Evolutionary conservation across 2,797 vertebrate species (phyloP).

Genomic region (Chelmon rostratus): DNA sequence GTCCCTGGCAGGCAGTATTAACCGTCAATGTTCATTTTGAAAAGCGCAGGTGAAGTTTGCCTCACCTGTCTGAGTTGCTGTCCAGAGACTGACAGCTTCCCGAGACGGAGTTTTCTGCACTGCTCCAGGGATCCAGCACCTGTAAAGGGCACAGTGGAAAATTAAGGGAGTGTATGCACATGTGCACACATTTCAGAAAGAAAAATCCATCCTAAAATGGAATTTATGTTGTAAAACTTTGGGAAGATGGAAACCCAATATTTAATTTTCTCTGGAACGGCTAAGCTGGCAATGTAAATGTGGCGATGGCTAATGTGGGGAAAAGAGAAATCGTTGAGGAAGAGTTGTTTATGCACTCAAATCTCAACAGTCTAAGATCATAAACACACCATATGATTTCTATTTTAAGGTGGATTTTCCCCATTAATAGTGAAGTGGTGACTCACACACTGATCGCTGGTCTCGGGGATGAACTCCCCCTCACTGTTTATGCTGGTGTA

Average conservation of each 20-base stretch:
- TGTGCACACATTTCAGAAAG: slow-evolving; percentile 1
- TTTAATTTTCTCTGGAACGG: not conserved
- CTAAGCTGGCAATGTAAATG: not conserved
- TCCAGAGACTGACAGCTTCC: slow-evolving; percentile 98
- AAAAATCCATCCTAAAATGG: slow-evolving; percentile 5
- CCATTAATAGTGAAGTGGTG: slow-evolving; percentile 27
- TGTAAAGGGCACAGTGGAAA: slow-evolving; percentile 62
- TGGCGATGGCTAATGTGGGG: not conserved
- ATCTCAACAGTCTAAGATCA: not conserved
- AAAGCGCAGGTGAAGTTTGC: not conserved
- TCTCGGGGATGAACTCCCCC: slow-evolving; percentile 98
- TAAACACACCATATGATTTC: slow-evolving; percentile 15
- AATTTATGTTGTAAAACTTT: not conserved
- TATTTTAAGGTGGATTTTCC: slow-evolving; percentile 24
- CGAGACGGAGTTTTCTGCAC: slow-evolving; percentile 95
- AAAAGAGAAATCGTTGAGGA: too few species aligned
- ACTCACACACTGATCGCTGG: slow-evolving; percentile 95
- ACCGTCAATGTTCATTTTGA: not conserved
- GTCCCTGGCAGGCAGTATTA: not conserved
- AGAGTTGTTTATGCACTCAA: slow-evolving; percentile 22
- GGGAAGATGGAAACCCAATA: not conserved
- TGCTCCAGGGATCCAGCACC: slow-evolving; percentile 96
- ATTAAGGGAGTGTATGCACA: not conserved
- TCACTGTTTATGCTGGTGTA: slow-evolving; percentile 99
- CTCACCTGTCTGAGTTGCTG: slow-evolving; percentile 94